Percentiles rank a stretch among this genome's conserved stretches.
phyloP scores from a whole-genome alignment of 2,888 invertebrate genomes.

The Halictus quadricinctus region DNA sequence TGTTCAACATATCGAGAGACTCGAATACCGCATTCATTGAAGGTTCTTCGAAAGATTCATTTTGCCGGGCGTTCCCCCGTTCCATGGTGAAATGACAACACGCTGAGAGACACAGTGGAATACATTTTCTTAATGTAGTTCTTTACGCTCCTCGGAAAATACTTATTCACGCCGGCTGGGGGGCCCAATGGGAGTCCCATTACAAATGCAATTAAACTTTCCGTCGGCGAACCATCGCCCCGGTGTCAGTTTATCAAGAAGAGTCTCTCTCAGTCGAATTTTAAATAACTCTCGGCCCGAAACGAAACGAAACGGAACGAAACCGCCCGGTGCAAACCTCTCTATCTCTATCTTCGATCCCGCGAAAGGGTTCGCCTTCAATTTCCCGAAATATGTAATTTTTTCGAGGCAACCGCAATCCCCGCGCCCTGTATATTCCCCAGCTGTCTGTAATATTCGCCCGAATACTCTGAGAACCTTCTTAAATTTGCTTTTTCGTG shows the following conservation, averaged over 20 bases:
- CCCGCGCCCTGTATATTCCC: background rate
- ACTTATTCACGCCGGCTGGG: slow-evolving; percentile 33
- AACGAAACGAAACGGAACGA: slow-evolving; percentile 32
- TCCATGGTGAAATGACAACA: slow-evolving; percentile 39
- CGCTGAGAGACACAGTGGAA: slow-evolving; percentile 28
- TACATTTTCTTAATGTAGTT: slow-evolving; percentile 53
- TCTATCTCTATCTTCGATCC: slow-evolving; percentile 15
- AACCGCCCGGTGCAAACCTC: background rate
- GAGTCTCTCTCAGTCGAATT: slow-evolving; percentile 36
- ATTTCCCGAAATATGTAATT: slow-evolving; percentile 34
- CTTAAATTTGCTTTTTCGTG: slow-evolving; percentile 4
- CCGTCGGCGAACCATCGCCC: slow-evolving; percentile 13
- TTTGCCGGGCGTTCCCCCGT: slow-evolving; percentile 34
- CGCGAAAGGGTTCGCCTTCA: slow-evolving; percentile 4
- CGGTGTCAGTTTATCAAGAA: slow-evolving; percentile 46
- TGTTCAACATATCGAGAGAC: slow-evolving; percentile 21
- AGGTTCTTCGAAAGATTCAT: slow-evolving; percentile 23
- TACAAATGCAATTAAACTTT: slow-evolving; percentile 60
- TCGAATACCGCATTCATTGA: slow-evolving; percentile 49
- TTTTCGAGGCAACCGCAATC: slow-evolving; percentile 9
- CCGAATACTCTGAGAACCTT: slow-evolving; percentile 16
- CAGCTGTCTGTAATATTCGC: slow-evolving; percentile 5
- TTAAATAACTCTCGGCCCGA: slow-evolving; percentile 31
- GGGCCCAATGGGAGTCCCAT: slow-evolving; percentile 36
- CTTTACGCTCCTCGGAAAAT: slow-evolving; percentile 43